Percentiles rank a stretch among this genome's conserved stretches.
phyloP scores from a whole-genome alignment of 2,888 invertebrate species.

The Orthosia gracilis region DNA sequence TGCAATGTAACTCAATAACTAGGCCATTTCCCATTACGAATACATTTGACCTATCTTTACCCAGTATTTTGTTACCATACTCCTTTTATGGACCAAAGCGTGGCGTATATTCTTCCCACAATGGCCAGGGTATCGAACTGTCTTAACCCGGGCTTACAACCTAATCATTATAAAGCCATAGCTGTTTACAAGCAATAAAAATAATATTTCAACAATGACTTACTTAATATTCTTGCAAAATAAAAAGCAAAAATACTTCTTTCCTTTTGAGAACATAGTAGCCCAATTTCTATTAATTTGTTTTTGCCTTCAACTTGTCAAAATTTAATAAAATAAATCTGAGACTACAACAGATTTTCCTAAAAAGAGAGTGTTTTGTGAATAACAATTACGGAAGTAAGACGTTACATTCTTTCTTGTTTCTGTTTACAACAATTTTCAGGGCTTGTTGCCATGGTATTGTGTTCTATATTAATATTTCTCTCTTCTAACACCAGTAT shows the following conservation, averaged over 20 bases:
- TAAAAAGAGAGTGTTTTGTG: constrained; percentile 62
- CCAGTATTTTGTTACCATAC: no score
- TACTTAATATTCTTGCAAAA: constrained; percentile 2
- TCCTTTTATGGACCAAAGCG: no score
- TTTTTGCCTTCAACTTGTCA: constrained; percentile 62
- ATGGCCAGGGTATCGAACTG: neutral
- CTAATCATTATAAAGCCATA: neutral
- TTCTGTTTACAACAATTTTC: constrained; percentile 9
- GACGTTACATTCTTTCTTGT: constrained; percentile 3
- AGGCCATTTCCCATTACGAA: no score
- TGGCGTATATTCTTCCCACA: neutral
- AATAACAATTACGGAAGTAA: constrained; percentile 66
- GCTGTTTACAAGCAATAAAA: neutral
- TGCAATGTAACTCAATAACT: no score
- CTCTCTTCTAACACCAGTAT: neutral
- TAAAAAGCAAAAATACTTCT: constrained; percentile 25
- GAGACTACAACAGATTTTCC: constrained; percentile 44
- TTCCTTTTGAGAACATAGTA: constrained; percentile 3
- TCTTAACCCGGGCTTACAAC: neutral
- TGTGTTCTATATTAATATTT: neutral
- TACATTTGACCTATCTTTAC: no score
- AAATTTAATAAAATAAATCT: constrained; percentile 55
- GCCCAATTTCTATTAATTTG: constrained; percentile 48
- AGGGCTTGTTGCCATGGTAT: neutral
- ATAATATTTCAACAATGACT: neutral